A percentile compares a stretch with the other conserved stretches of the same genome.
phyloP scores from a whole-genome alignment of 2,888 invertebrate species.

The Drosophila yooni region DNA sequence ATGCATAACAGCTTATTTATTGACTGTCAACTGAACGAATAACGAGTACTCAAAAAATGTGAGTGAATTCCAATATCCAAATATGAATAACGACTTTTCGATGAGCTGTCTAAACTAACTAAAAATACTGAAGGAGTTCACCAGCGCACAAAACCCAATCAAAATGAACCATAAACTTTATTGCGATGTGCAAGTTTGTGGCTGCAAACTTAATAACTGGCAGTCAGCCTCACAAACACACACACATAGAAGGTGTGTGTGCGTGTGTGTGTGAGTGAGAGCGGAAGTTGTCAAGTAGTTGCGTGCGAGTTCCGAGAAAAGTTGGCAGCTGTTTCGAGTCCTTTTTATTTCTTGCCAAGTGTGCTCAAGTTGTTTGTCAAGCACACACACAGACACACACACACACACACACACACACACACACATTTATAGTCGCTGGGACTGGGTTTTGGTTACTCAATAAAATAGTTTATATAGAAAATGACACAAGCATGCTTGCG shows the following conservation, averaged over 20 bases:
- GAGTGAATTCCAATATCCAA: neutral
- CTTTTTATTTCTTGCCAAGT: constrained; percentile 45
- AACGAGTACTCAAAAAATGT: neutral
- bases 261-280: constrained; percentile 8
- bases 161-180: constrained; percentile 59
- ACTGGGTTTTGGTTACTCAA: constrained; percentile 23
- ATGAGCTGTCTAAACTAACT: neutral
- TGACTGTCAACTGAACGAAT: neutral
- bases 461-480: constrained; percentile 37
- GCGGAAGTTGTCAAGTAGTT: constrained; percentile 59
- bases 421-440: constrained; percentile 18
- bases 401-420: constrained; percentile 7
- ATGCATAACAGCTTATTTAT: neutral
- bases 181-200: constrained; percentile 64
- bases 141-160: constrained; percentile 51
- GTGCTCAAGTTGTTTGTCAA: constrained; percentile 60
- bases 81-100: neutral
- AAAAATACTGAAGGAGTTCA: constrained; percentile 1
- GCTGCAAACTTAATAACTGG: constrained; percentile 69
- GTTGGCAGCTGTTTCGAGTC: constrained; percentile 46
- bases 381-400: constrained; percentile 30
- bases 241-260: neutral
- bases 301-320: constrained; percentile 44
- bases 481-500: neutral
- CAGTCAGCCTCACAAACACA: constrained; percentile 26